Evolutionary conservation across 2,888 invertebrate genomes (phyloP), one percentile per base, ranked within the genome.

Genomic region (Cheilosia grossa): DNA sequence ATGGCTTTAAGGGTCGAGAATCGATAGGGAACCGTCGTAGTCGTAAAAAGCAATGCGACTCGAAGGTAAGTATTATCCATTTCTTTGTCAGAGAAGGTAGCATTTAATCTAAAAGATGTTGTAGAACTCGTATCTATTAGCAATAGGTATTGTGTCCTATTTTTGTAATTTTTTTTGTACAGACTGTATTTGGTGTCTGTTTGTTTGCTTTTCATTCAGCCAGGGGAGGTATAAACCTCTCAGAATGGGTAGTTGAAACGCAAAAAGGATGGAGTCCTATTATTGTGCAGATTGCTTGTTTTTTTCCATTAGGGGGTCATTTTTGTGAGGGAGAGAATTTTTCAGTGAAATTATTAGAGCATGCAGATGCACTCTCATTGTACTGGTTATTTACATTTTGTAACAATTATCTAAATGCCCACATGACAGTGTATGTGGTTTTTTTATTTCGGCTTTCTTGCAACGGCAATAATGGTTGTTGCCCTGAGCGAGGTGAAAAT

Each of bases 61-160:
- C 2, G 40, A 54, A 42, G 54, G 47, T 53, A 27, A 42, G 7
- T 19, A 27, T 51, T 51, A 49, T 49, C 21, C 24, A 51, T 27
- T 51, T 51, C 24, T 4, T 51, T 24, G 13, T 51, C 51, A 24
- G 37, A n/a, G 19, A 15, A 30, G 15, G 15, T 44, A 21, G 53
- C 27, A 42, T 58, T 67, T 51, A 21, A 66, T 75, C 30, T 51
- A 59, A 59, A 66, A 27, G 40, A 51, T 66, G 51, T 66, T 59
- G 54, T 24, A 15, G 24, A 24, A 15, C 51, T 24, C 9, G 64
- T 44, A 33, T 66, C 58, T 75, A 30, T 75, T 66, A 66, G 66
- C 66, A 56, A 27, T 40, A 54, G 47, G 74, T 15, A 63, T 74
- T 54, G 51, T 73, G 56, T 64, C 47, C 49, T 74, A 47, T 74